phyloP scores from a whole-genome alignment of 2,797 vertebrate species.

The Sebastiscus albofasciatus region DNA sequence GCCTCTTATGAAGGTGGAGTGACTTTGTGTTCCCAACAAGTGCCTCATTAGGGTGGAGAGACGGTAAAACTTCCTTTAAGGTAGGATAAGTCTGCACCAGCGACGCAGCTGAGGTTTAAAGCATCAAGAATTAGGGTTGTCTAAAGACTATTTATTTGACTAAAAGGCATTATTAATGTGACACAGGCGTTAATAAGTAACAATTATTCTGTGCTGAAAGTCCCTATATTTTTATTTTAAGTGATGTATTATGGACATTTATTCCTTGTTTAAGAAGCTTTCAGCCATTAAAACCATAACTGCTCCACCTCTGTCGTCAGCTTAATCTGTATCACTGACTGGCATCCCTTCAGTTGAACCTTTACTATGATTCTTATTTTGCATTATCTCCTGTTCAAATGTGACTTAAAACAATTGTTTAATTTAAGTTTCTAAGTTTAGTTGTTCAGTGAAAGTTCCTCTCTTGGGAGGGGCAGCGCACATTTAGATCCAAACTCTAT shows the following conservation, averaged over 20 bases:
- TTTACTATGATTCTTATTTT: neutral
- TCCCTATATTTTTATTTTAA: neutral
- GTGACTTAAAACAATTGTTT: neutral
- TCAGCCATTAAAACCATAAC: neutral
- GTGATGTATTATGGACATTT: neutral
- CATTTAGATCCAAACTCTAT: neutral
- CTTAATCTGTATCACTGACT: neutral
- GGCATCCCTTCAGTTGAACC: neutral
- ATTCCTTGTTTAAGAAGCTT: neutral
- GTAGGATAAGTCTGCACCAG: neutral
- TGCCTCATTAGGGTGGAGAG: slow-evolving; percentile 30
- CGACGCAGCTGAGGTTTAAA: neutral
- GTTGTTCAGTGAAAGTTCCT: neutral
- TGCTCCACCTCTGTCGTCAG: neutral
- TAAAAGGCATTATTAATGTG: neutral
- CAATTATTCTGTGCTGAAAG: neutral
- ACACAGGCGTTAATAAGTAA: neutral
- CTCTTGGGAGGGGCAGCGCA: neutral
- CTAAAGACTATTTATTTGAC: neutral
- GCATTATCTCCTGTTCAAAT: neutral
- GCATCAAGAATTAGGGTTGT: neutral
- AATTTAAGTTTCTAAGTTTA: neutral
- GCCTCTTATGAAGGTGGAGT: slow-evolving; percentile 26
- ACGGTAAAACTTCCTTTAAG: neutral
- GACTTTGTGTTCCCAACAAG: slow-evolving; percentile 5